Conservation (phyloP, 30 jellyfish, hydroid and myxozoan genomes). For the Cassiopea xamachana region DNA sequence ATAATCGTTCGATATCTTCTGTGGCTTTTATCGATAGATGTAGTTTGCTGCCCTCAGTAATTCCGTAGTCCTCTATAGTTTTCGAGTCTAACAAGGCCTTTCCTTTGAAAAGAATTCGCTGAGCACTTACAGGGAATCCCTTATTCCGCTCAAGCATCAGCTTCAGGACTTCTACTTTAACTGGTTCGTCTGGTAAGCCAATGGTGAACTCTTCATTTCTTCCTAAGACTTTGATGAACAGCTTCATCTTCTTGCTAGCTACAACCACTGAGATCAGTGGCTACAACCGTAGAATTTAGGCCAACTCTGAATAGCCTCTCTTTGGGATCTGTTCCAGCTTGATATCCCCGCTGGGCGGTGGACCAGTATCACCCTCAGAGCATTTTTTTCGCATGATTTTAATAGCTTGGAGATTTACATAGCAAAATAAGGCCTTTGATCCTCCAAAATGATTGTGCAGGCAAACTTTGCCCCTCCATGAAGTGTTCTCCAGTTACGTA, state of each 20-base stretch:
- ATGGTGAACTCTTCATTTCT: slow-evolving; percentile 31
- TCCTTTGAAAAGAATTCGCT: slow-evolving; percentile 52
- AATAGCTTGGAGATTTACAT: no score
- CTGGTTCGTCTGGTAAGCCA: background rate
- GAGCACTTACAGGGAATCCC: slow-evolving; percentile 21
- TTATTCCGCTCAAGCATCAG: background rate
- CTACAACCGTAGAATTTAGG: background rate
- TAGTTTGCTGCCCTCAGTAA: slow-evolving; percentile 19
- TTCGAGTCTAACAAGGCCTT: slow-evolving; percentile 33
- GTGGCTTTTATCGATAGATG: slow-evolving; percentile 43
- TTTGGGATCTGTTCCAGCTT: background rate
- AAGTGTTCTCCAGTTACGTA: no score
- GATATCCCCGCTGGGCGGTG: no score
- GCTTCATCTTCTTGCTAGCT: slow-evolving; percentile 29
- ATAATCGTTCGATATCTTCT: background rate
- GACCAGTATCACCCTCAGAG: no score
- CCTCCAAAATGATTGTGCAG: no score
- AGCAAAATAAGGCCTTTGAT: no score
- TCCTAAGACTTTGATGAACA: slow-evolving; percentile 31
- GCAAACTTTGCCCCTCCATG: no score
- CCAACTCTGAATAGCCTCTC: background rate
- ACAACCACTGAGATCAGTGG: background rate
- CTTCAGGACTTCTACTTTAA: background rate
- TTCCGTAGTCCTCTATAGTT: slow-evolving; percentile 32
- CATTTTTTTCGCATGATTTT: no score